Evolutionary conservation across 2,113 vertebrate species (phyloP).

Genomic region (Dipodomys ordii): DNA sequence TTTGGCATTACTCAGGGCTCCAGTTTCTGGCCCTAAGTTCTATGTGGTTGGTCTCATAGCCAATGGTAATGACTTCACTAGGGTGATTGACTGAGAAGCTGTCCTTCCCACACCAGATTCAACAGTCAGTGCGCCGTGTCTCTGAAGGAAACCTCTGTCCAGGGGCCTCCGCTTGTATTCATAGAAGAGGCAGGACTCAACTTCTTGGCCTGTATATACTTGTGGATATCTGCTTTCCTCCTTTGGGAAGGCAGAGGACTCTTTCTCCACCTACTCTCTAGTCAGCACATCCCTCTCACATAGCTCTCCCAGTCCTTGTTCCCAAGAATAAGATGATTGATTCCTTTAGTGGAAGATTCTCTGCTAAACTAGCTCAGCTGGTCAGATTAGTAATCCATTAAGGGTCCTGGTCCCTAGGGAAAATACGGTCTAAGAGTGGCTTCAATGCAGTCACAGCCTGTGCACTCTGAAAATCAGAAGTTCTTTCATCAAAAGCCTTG

Average conservation of each 20-base stretch:
- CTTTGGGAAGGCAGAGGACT: background rate
- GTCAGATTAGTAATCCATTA: background rate
- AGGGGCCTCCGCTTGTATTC: background rate
- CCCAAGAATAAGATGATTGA: background rate
- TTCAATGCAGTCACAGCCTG: background rate
- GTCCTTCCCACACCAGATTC: no score
- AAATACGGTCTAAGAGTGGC: background rate
- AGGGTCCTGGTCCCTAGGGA: background rate
- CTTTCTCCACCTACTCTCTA: no score
- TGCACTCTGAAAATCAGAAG: background rate
- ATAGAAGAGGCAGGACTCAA: background rate
- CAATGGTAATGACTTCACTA: background rate
- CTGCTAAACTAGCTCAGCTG: background rate
- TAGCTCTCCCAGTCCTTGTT: background rate
- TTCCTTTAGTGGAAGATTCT: background rate
- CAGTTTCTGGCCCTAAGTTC: background rate
- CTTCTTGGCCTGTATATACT: background rate
- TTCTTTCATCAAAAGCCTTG: no score
- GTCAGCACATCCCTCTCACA: background rate
- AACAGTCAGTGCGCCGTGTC: background rate
- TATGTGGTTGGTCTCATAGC: background rate
- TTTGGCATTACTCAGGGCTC: background rate
- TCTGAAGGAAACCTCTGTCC: fast-evolving
- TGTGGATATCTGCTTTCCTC: background rate
- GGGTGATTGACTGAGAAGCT: background rate